These are phyloP conservation scores for Telmatherina bonti DNA, from an alignment of 2,797 vertebrate genomes.

Conservation along the genomic window DNA sequence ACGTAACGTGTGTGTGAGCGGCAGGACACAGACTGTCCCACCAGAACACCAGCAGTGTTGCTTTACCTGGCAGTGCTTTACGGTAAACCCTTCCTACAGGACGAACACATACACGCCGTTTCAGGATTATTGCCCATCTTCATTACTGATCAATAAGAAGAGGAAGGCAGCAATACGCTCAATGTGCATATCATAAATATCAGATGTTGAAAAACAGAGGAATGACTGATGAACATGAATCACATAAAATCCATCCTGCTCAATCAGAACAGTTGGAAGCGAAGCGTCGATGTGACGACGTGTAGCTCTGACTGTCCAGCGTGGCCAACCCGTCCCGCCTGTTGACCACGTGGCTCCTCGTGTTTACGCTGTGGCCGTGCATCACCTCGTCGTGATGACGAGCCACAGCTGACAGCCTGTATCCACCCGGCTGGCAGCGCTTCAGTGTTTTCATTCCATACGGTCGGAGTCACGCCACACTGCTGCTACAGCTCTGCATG, in stretches of 20 bases:
- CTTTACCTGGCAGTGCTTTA: neutral
- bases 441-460: slow-evolving; percentile 80
- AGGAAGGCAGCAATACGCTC: slow-evolving; percentile 31
- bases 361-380: slow-evolving; percentile 48
- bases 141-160: slow-evolving; percentile 20
- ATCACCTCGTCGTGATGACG: slow-evolving; percentile 64
- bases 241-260: slow-evolving; percentile 32
- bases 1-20: neutral
- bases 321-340: too few relatives aligned
- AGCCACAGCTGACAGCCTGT: slow-evolving; percentile 59
- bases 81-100: neutral
- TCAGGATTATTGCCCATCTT: slow-evolving; percentile 25
- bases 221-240: slow-evolving; percentile 37
- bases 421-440: slow-evolving; percentile 69
- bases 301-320: too few relatives aligned
- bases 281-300: too few relatives aligned
- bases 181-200: slow-evolving; percentile 63
- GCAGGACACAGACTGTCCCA: neutral
- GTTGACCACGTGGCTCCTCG: slow-evolving; percentile 59
- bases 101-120: neutral
- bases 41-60: neutral
- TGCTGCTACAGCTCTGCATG: slow-evolving; percentile 80
- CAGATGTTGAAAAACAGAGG: slow-evolving; percentile 49
- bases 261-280: slow-evolving; percentile 29
- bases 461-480: slow-evolving; percentile 77